A percentile compares a stretch with the other conserved stretches of the same genome.
These are phyloP conservation scores for Elanus axillaris DNA, from an alignment of 2,113 vertebrate species.

Conservation along the genomic window DNA sequence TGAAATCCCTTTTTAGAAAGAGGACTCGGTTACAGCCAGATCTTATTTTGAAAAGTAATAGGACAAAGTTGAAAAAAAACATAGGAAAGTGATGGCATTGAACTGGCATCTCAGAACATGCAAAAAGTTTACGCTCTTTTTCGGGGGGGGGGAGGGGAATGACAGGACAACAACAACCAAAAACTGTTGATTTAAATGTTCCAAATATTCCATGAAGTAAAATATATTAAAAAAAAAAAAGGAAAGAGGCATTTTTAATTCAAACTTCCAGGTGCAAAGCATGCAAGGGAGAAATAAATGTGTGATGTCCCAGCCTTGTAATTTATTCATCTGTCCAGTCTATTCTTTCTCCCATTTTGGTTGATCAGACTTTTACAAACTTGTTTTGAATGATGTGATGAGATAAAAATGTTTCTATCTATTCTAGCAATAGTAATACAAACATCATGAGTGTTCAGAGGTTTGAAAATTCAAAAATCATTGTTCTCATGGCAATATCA, in stretches of 20 bases:
- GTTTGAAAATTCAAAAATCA: slow-evolving; percentile 21
- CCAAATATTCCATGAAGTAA: background rate
- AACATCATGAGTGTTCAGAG: background rate
- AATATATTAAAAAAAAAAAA: background rate
- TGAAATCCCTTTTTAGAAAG: background rate
- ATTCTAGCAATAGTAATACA: slow-evolving; percentile 2
- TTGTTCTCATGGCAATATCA: slow-evolving; percentile 1
- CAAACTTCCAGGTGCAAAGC: background rate
- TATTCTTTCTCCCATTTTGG: background rate
- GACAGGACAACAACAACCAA: background rate
- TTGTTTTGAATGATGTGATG: slow-evolving; percentile 11
- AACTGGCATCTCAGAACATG: background rate
- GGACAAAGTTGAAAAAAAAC: background rate
- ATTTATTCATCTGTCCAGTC: background rate
- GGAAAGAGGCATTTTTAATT: background rate
- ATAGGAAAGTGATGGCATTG: background rate
- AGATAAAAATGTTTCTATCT: slow-evolving; percentile 32
- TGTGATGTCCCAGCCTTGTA: background rate
- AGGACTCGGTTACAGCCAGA: background rate
- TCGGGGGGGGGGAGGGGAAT: background rate
- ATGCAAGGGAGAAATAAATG: background rate
- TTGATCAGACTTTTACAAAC: background rate
- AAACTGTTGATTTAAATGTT: background rate
- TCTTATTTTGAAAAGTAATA: background rate
- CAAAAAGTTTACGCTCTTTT: background rate